Base-by-base conservation (phyloP, 92 coral and sea anemone genomes). In the Paramuricea clavata region DNA sequence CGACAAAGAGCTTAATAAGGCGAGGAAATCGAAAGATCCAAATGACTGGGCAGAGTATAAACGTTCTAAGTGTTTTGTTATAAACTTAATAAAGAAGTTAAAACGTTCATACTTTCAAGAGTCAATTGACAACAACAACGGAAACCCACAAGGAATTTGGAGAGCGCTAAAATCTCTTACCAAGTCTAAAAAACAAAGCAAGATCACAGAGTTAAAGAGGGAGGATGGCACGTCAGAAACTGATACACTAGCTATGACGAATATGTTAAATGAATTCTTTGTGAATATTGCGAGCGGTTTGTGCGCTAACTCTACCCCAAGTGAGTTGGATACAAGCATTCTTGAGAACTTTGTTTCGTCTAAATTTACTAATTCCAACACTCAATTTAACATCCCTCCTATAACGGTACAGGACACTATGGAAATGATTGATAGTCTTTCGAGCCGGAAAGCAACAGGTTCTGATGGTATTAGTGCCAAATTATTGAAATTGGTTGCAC, bases 371-470 rank as follows among this genome's bases (percentile, higher is more conserved):
- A 64, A 79, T 49, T 86, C 65, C 21, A 49, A 76, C 90, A 43
- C 82, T 41, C 87, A 77, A 57, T 90, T 82, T 81, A 50, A 86
- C 32, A 90, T 81, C 77, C 88, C 91, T 42, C 27, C 36, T 22
- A 52, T 81, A 57, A 61, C 88, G 73, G 91, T 75, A 61, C 73
- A 87, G 67, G 85, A 86, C 35, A 83, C 85, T 61, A 50, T 21
- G 60, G 78, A 78, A 65, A 42, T 60, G 69, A 83, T 87, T 71
- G 62, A 87, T 35, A 69, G 78, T 43, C 52, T 91, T 42, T 78
- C 91, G 56, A 43, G 86, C 44, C 73, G 52, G 17, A 91, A 87
- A 49, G 93, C 83, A 33, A 91, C 83, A n/a, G 93, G 91, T 19
- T 36, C 76, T 42, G 91, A 91, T 81, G 91, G 60, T 42, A 91